Evolutionary conservation across 2,113 vertebrate genomes (phyloP), one percentile per base, ranked within the genome.

Genomic region (Leucoraja erinaceus): DNA sequence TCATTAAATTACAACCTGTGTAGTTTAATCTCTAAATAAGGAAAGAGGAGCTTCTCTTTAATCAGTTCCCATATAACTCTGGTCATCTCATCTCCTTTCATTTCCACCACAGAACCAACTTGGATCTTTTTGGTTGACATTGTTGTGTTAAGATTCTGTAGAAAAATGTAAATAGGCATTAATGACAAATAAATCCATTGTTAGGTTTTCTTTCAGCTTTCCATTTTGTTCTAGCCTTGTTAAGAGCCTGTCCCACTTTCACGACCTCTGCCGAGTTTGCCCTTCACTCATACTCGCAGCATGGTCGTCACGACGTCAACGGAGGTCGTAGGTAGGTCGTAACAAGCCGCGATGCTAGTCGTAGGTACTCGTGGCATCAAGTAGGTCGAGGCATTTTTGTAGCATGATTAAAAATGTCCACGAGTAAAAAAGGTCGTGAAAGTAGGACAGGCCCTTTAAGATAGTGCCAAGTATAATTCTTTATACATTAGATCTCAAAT

Each of bases 41-140:
- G 99, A 94, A 98, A 97, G 95, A 99, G 98, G 93, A 99, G 97
- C 94, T 99, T 99, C 94, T 99, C 97, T 95, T 99, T 99, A 94
- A 99, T 99, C 94, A 99, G 95, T 31, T 99, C 98, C 99, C 99
- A 99, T 95, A 99, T 99, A 93, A 99, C 97, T 0, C 98, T 95
- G 0, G 99, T 99, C 99, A 99, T 99, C 95, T 99, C 98, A 94
- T 99, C 99, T 94, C 99, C 99, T 96, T 99, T 97, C 98, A 99
- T 98, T 96, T 99, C 99, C 93, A 99, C 99, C 94, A 99, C 98
- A 0, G 98, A 97, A 8, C 99, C 98, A 0, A 98, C 98, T 94
- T 76, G 95, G 94, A 99, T 99, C 97, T 99, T 99, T 94, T 95
- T 95, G 93, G 10, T 5, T 72, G 97, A 97, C 99, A 91, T 91